A percentile compares a stretch with the other conserved stretches of the same genome.
Conservation (phyloP, 2,113 vertebrate genomes). For the Setophaga coronata region DNA sequence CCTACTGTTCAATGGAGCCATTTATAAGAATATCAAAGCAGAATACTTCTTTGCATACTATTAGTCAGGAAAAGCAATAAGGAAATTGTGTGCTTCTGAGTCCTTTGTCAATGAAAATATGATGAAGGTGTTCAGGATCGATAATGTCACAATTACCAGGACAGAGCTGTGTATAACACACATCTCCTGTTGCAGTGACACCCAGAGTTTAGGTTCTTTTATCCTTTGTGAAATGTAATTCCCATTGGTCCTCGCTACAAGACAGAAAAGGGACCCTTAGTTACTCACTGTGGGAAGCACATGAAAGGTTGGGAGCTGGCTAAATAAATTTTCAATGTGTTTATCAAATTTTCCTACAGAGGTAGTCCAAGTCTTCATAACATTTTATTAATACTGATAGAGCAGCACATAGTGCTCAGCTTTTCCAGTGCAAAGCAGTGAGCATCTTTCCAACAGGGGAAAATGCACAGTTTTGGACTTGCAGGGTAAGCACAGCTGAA, state of each 20-base stretch:
- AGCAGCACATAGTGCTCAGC: not conserved
- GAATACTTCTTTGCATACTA: not conserved
- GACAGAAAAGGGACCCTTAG: not conserved
- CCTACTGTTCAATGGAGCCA: not conserved
- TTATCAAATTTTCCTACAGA: not conserved
- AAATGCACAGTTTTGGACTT: not conserved
- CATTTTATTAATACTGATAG: not conserved
- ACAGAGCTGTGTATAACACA: not conserved
- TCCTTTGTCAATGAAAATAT: not conserved
- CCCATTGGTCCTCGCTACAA: not conserved
- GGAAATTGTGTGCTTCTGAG: not conserved
- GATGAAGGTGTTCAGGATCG: not conserved
- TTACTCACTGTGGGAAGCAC: not conserved
- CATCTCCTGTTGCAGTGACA: accelerated
- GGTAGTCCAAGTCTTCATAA: not conserved
- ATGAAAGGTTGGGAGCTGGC: not conserved
- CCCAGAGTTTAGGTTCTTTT: not conserved
- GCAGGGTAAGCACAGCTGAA: not conserved
- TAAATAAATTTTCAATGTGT: not conserved
- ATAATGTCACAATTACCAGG: not conserved
- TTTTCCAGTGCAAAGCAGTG: not conserved
- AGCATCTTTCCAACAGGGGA: not conserved
- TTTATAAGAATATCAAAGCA: not conserved
- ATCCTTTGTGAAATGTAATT: not conserved
- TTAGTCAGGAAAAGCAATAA: not conserved